phyloP scores from a whole-genome alignment of 2,797 vertebrate genomes.

The Tapirus indicus region DNA sequence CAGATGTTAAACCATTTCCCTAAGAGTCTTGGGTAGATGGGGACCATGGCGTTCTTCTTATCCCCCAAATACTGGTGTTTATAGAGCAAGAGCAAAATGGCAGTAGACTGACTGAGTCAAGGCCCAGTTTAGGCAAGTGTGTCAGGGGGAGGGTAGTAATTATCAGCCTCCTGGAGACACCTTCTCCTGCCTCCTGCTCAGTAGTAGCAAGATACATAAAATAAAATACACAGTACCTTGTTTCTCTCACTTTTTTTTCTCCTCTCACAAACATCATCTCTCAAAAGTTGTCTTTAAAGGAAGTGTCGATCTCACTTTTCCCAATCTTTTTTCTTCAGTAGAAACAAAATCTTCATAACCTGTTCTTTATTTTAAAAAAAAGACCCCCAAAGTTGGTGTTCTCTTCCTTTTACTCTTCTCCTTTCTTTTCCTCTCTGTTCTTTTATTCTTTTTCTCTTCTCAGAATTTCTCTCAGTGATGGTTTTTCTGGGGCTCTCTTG shows the following conservation, averaged over 20 bases:
- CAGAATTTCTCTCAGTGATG: constrained; percentile 37
- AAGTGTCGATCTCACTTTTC: constrained; percentile 15
- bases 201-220: neutral
- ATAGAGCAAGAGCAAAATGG: neutral
- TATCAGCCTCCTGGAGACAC: neutral
- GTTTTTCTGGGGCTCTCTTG: constrained; percentile 29
- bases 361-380: neutral
- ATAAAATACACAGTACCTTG: constrained; percentile 30
- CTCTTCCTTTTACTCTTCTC: constrained; percentile 47
- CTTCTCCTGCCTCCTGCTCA: neutral
- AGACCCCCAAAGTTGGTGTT: neutral
- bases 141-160: neutral
- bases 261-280: neutral
- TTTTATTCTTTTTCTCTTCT: constrained; percentile 52
- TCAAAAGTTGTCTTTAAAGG: constrained; percentile 46
- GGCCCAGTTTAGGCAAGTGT: neutral
- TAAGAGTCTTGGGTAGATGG: neutral
- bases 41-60: neutral
- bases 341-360: constrained; percentile 53
- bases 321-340: neutral
- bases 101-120: neutral
- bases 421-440: constrained; percentile 13
- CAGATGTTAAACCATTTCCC: neutral
- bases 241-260: constrained; percentile 48
- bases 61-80: neutral